A percentile compares a stretch with the other conserved stretches of the same genome.
These are phyloP conservation scores for Habroteleia sp. DNA, from an alignment of 2,888 invertebrate genomes.

Conservation along the genomic window DNA sequence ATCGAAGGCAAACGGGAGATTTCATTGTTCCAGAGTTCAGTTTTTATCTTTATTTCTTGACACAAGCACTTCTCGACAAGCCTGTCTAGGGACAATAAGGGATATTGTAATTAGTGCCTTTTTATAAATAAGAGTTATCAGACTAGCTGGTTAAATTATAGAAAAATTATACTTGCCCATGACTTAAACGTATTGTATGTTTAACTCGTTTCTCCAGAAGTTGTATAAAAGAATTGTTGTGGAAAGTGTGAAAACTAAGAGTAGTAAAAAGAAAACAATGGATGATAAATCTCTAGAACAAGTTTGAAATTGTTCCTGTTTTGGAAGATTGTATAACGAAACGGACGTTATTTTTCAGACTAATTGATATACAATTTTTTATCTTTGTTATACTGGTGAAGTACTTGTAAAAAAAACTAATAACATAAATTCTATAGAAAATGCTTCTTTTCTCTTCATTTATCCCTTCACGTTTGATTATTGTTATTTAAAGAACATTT, in stretches of 20 bases:
- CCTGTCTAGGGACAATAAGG: constrained; percentile 67
- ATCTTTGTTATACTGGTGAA: constrained; percentile 60
- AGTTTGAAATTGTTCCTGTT: too few species aligned
- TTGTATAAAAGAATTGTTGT: constrained; percentile 54
- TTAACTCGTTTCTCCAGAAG: constrained; percentile 72
- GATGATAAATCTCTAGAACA: too few species aligned
- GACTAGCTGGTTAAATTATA: constrained; percentile 74
- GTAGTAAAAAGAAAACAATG: too few species aligned
- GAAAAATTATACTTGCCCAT: constrained; percentile 78
- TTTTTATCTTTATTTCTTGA: constrained; percentile 12
- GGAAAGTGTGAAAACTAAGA: too few species aligned
- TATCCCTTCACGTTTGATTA: too few species aligned
- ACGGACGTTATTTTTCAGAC: constrained; percentile 31
- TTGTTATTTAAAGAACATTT: too few species aligned
- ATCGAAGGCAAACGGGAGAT: too few species aligned
- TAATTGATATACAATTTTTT: constrained; percentile 55
- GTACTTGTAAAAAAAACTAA: constrained; percentile 53
- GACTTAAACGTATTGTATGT: constrained; percentile 76
- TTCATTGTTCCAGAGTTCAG: neutral
- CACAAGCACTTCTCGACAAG: constrained; percentile 58
- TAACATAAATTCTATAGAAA: constrained; percentile 51
- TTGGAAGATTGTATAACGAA: constrained; percentile 4
- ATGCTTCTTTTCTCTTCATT: neutral
- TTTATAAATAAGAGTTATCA: constrained; percentile 71
- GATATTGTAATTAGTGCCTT: constrained; percentile 72